These are phyloP conservation scores for Lasiurus borealis DNA, from an alignment of 2,113 vertebrate genomes.

Conservation along the genomic window DNA sequence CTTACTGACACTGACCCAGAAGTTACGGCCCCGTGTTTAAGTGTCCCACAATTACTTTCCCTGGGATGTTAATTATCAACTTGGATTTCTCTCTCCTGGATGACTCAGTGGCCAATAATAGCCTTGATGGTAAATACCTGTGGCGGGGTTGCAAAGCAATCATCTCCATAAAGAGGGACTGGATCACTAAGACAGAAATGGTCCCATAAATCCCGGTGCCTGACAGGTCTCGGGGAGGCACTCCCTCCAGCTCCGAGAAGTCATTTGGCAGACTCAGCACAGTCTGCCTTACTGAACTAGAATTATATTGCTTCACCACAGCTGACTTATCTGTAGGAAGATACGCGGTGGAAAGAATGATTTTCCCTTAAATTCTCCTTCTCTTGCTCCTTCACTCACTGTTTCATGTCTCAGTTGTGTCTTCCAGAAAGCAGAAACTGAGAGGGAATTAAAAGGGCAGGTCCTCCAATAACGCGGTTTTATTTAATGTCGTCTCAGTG, in stretches of 20 bases:
- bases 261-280: slow-evolving; percentile 70
- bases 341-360: slow-evolving; percentile 39
- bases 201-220: slow-evolving; percentile 78
- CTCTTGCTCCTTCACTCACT: background rate
- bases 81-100: slow-evolving; percentile 77
- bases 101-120: slow-evolving; percentile 76
- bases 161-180: slow-evolving; percentile 62
- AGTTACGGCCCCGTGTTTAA: slow-evolving; percentile 58
- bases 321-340: slow-evolving; percentile 49
- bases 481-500: background rate
- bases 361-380: slow-evolving; percentile 15
- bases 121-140: slow-evolving; percentile 74
- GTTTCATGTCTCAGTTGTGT: background rate
- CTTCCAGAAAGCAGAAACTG: slow-evolving; percentile 33
- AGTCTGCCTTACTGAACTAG: slow-evolving; percentile 58
- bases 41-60: slow-evolving; percentile 77
- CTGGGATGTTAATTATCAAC: slow-evolving; percentile 78
- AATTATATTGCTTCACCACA: slow-evolving; percentile 6
- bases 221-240: slow-evolving; percentile 72
- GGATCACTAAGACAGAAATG: slow-evolving; percentile 75
- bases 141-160: slow-evolving; percentile 70
- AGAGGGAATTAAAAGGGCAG: background rate
- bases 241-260: slow-evolving; percentile 67
- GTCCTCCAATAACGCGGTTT: background rate
- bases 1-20: slow-evolving; percentile 72